These are phyloP conservation scores for Cylloceria caligata DNA, from an alignment of 2,888 invertebrate species.

Conservation along the genomic window DNA sequence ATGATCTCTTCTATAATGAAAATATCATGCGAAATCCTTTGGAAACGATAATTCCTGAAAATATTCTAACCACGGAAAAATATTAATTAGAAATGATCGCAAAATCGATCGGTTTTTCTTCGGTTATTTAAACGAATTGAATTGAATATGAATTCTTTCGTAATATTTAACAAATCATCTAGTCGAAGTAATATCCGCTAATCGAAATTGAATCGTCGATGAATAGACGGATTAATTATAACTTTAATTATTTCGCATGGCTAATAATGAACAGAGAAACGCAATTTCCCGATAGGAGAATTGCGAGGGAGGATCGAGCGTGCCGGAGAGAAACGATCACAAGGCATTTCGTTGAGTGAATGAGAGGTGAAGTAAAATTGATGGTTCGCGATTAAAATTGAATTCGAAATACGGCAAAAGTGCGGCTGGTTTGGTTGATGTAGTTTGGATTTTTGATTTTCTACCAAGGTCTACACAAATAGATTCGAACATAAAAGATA, in stretches of 20 bases:
- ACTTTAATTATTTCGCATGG: slow-evolving; percentile 32
- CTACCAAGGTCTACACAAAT: slow-evolving; percentile 10
- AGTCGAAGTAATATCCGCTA: slow-evolving; percentile 15
- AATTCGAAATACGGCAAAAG: slow-evolving; percentile 28
- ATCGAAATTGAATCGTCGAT: slow-evolving; percentile 13
- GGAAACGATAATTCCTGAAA: no score
- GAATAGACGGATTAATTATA: slow-evolving; percentile 28
- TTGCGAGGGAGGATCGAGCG: not conserved
- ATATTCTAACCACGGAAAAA: no score
- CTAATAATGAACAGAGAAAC: slow-evolving; percentile 9
- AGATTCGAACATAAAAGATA: slow-evolving; percentile 10
- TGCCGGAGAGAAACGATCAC: not conserved
- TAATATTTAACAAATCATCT: slow-evolving; percentile 1
- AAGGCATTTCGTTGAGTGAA: not conserved
- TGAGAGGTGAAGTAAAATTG: not conserved
- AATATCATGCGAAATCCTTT: no score
- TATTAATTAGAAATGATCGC: no score
- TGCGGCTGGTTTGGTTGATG: not conserved
- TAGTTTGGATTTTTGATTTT: slow-evolving; percentile 30
- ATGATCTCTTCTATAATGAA: no score
- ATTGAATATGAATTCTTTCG: not conserved
- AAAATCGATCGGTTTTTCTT: no score
- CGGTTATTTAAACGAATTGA: no score
- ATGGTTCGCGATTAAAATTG: slow-evolving; percentile 33
- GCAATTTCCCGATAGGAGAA: slow-evolving; percentile 21